Evolutionary conservation across 2,797 vertebrate species (phyloP).

Genomic region (Sternotherus odoratus): DNA sequence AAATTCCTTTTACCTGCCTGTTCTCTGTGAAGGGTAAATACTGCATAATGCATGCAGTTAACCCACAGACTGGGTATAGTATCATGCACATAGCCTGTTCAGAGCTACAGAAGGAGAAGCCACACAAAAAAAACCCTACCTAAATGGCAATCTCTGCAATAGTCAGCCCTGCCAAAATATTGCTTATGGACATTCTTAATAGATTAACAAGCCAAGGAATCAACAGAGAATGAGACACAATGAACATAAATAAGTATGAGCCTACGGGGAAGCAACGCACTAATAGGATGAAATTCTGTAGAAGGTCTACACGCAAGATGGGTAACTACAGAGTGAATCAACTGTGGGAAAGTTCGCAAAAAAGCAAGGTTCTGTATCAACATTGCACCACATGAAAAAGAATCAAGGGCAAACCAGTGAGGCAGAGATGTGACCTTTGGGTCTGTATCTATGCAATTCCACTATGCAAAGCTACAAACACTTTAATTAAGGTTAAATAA

Average conservation of each 20-base stretch:
- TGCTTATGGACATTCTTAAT: background rate
- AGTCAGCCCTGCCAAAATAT: background rate
- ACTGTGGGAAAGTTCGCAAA: background rate
- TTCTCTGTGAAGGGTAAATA: background rate
- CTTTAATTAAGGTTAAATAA: background rate
- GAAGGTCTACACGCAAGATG: background rate
- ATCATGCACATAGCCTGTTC: background rate
- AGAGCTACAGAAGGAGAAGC: background rate
- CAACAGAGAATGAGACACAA: background rate
- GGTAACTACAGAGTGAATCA: background rate
- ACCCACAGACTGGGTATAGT: background rate
- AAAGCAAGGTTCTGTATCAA: background rate
- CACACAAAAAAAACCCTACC: background rate
- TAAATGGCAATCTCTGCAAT: background rate
- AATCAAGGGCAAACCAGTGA: background rate
- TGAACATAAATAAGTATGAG: background rate
- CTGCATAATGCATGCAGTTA: background rate
- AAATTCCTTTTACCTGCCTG: background rate
- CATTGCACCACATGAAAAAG: background rate
- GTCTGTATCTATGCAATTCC: background rate
- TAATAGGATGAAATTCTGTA: background rate
- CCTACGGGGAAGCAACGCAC: background rate
- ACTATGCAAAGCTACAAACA: background rate
- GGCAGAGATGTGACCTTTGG: background rate
- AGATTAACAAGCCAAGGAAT: background rate